A percentile compares a stretch with the other conserved stretches of the same genome.
Conservation (phyloP, 2,888 invertebrate genomes). For the Xylocampa areola region DNA sequence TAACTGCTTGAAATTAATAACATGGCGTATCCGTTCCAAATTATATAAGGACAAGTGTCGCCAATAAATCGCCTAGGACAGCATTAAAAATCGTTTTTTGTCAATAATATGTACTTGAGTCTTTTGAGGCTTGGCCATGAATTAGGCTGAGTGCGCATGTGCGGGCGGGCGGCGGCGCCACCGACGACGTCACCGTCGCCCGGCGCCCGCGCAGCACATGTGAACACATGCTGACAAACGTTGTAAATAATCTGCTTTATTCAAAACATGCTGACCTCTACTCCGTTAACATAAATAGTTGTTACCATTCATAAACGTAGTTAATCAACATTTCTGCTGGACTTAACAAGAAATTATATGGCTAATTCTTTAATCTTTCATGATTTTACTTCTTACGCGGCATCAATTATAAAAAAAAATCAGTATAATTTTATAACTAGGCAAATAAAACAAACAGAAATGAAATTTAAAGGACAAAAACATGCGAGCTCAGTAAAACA, state of each 20-base stretch:
- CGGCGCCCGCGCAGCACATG: slow-evolving; percentile 76
- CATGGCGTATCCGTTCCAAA: slow-evolving; percentile 44
- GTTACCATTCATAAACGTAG: slow-evolving; percentile 40
- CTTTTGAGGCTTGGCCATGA: slow-evolving; percentile 57
- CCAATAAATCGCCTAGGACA: slow-evolving; percentile 57
- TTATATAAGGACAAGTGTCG: slow-evolving; percentile 43
- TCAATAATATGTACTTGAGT: slow-evolving; percentile 57
- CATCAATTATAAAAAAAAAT: slow-evolving; percentile 31
- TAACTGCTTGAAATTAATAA: slow-evolving; percentile 27
- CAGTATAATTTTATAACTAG: slow-evolving; percentile 54
- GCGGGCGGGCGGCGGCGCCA: slow-evolving; percentile 63
- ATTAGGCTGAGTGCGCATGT: slow-evolving; percentile 72
- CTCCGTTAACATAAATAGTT: slow-evolving; percentile 55
- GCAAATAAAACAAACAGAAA: slow-evolving; percentile 53
- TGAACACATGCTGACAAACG: slow-evolving; percentile 70
- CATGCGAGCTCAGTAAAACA: slow-evolving; percentile 65
- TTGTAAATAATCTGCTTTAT: slow-evolving; percentile 69
- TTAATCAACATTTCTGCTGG: slow-evolving; percentile 21
- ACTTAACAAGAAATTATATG: slow-evolving; percentile 23
- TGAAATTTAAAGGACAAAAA: slow-evolving; percentile 63
- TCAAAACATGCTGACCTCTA: slow-evolving; percentile 74
- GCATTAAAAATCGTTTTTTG: slow-evolving; percentile 58
- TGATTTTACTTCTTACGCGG: slow-evolving; percentile 12
- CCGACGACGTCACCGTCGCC: slow-evolving; percentile 65
- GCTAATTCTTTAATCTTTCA: slow-evolving; percentile 11